Base-by-base conservation (phyloP, 2,797 vertebrate genomes). In the Pygocentrus nattereri region DNA sequence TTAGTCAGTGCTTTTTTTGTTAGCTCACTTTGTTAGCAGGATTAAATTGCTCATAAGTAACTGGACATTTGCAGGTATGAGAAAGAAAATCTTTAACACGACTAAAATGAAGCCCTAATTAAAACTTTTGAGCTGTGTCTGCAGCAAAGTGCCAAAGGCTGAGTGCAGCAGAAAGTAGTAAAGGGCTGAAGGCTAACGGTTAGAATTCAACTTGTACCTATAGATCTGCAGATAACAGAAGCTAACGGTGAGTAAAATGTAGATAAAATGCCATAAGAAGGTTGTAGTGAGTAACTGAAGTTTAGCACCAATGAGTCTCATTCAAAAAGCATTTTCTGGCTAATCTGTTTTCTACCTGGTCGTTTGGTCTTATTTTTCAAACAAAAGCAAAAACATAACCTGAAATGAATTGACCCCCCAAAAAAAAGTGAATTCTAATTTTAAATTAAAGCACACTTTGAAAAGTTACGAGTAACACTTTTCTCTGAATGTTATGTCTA, bases 91-190 rank as follows among this genome's bases (percentile, higher is more conserved):
- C 31, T 50, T 70, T 49, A 52, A 50, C 61, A 2, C 50, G 71
- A 73, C 18, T n/a, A 8, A 19, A n/a, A 71, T 16, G 30, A 41
- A 23, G 64, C 7, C 25, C 64, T 70, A 75, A 81, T 81, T 76
- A 76, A 81, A 81, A 81, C 73, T 81, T 76, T 76, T 25, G 44
- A 30, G 65, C 73, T 62, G 65, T 70, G 73, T 76, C 27, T 76
- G 71, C 38, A 47, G 12, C 50, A 56, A 38, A 72, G 69, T 64
- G n/a, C 7, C 38, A 67, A 81, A 68, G 54, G 79, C 79, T 61
- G 68, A 59, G 70, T 56, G 70, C 27, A 38, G 70, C 68, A 50
- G 47, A 30, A 71, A n/a, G 64, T 44, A 65, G 64, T 13, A 38
- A 67, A 67, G 69, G 19, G 27, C 25, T 31, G 27, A 19, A 54